These are phyloP conservation scores for Venusia cambrica DNA, from an alignment of 2,888 invertebrate species.

Conservation along the genomic window DNA sequence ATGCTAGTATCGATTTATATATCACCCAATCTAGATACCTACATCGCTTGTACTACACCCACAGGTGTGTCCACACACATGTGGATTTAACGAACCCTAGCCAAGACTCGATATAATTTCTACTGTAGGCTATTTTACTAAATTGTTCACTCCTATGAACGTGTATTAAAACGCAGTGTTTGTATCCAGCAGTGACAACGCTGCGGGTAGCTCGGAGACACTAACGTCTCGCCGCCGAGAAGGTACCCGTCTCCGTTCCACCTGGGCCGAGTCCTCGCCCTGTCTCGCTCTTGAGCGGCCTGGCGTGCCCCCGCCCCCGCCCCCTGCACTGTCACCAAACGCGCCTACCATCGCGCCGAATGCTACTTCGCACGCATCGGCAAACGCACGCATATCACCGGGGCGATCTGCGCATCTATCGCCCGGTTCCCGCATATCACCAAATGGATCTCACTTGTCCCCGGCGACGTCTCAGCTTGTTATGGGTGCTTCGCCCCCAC, in stretches of 20 bases:
- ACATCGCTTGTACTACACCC: too few relatives aligned
- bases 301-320: constrained; percentile 58
- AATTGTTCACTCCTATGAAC: too few relatives aligned
- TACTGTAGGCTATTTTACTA: too few relatives aligned
- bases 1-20: too few relatives aligned
- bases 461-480: constrained; percentile 19
- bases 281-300: constrained; percentile 62
- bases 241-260: constrained; percentile 44
- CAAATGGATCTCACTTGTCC: constrained; percentile 7
- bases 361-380: too few relatives aligned
- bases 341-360: too few relatives aligned
- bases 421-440: not conserved
- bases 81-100: too few relatives aligned
- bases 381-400: too few relatives aligned
- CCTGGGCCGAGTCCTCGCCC: constrained; percentile 63
- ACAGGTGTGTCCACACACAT: too few relatives aligned
- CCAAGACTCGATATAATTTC: too few relatives aligned
- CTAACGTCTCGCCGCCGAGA: constrained; percentile 45
- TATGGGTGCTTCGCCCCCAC: constrained; percentile 6
- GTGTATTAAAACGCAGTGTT: too few relatives aligned
- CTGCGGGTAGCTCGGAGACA: constrained; percentile 60
- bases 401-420: not conserved
- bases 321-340: constrained; percentile 27
- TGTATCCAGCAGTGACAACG: constrained; percentile 64
- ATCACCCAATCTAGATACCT: too few relatives aligned